phyloP scores from a whole-genome alignment of 2,797 vertebrate genomes.

The Decapterus maruadsi region DNA sequence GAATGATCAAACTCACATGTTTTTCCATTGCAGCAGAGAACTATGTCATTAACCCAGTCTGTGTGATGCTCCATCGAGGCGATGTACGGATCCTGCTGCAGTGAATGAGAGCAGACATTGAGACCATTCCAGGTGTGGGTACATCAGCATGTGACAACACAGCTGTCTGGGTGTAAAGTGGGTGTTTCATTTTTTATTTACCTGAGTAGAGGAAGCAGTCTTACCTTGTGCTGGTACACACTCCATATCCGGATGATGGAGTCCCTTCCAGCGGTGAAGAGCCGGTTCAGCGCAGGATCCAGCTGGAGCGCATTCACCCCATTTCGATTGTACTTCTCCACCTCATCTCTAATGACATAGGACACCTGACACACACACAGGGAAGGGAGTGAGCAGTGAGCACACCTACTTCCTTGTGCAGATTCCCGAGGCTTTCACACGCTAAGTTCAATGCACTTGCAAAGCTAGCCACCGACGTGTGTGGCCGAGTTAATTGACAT shows the following conservation, averaged over 20 bases:
- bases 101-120: conserved; percentile 38
- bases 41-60: conserved; percentile 99
- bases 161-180: background rate
- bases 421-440: background rate
- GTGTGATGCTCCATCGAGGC: conserved; percentile 99
- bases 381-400: background rate
- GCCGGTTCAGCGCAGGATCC: conserved; percentile 94
- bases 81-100: conserved; percentile 98
- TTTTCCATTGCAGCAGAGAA: conserved; percentile 99
- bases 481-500: background rate
- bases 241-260: conserved; percentile 99
- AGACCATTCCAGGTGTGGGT: background rate
- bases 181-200: background rate
- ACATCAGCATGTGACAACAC: background rate
- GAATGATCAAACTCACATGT: conserved; percentile 89
- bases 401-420: conserved; percentile 9
- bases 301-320: conserved; percentile 98
- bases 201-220: background rate
- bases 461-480: background rate
- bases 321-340: conserved; percentile 98
- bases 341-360: conserved; percentile 98
- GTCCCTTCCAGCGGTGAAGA: conserved; percentile 97
- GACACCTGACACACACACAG: conserved; percentile 88
- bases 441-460: background rate
- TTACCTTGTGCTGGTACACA: conserved; percentile 98